Conservation (phyloP, 2,888 invertebrate species). For the Amphipoea lucens region DNA sequence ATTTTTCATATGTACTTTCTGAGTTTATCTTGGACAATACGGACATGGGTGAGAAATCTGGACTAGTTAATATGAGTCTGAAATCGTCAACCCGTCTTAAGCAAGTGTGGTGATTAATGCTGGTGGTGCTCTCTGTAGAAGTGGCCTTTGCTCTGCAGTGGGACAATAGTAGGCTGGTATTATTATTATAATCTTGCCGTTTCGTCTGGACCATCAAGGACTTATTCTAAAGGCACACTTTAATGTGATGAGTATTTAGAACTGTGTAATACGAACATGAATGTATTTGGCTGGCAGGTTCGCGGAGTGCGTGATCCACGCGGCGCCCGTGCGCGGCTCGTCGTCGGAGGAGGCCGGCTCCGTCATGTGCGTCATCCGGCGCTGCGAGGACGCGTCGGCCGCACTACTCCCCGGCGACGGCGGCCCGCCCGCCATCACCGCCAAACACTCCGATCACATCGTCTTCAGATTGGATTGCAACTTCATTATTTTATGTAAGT, state of each 20-base stretch:
- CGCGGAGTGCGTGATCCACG: constrained; percentile 92
- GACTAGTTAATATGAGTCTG: not conserved
- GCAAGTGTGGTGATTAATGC: not conserved
- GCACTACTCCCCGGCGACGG: constrained; percentile 86
- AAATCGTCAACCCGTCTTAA: not conserved
- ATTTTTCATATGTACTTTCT: not conserved
- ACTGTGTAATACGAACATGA: constrained; percentile 12
- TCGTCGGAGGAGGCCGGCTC: constrained; percentile 90
- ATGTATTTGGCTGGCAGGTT: constrained; percentile 89
- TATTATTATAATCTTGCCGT: not conserved
- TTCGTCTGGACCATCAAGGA: not conserved
- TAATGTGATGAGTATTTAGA: not conserved
- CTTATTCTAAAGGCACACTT: not conserved
- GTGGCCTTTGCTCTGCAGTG: not conserved
- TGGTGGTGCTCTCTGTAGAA: not conserved
- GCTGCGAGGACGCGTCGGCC: constrained; percentile 91
- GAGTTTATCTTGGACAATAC: constrained; percentile 5
- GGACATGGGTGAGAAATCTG: not conserved
- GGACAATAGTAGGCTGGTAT: not conserved
- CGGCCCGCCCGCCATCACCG: constrained; percentile 89
- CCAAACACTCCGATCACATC: constrained; percentile 96
- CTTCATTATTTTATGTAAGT: constrained; percentile 94
- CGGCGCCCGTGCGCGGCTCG: constrained; percentile 91
- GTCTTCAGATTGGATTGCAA: constrained; percentile 96
- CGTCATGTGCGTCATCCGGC: constrained; percentile 91